phyloP scores from a whole-genome alignment of 2,797 vertebrate species.

The Crenichthys baileyi region DNA sequence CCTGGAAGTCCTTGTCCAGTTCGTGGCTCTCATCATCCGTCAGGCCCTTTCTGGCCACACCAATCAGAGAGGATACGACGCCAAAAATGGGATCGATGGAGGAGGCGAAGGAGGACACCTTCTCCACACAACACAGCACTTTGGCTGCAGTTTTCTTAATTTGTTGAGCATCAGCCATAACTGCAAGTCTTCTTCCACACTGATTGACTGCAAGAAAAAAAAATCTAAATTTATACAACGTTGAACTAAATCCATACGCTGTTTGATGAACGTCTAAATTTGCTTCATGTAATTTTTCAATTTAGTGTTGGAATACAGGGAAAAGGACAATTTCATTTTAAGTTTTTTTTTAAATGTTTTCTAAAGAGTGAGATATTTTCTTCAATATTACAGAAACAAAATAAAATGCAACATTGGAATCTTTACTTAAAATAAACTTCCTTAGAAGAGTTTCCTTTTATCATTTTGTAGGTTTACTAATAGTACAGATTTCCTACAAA shows the following conservation, averaged over 20 bases:
- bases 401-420: background rate
- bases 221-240: background rate
- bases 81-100: constrained; percentile 84
- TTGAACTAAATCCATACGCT: background rate
- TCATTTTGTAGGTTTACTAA: background rate
- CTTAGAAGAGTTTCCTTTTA: background rate
- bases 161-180: constrained; percentile 76
- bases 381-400: no score
- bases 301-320: no score
- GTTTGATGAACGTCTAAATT: no score
- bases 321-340: no score
- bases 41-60: constrained; percentile 78
- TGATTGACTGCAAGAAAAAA: constrained; percentile 7
- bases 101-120: constrained; percentile 79
- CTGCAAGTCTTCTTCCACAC: constrained; percentile 34
- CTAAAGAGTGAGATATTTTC: no score
- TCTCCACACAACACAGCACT: constrained; percentile 78
- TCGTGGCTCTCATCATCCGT: constrained; percentile 62
- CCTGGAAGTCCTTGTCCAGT: constrained; percentile 76
- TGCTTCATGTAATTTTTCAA: no score
- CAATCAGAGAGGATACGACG: constrained; percentile 80
- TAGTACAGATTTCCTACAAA: no score
- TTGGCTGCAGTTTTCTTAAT: constrained; percentile 73
- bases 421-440: background rate
- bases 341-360: no score